Base-by-base conservation (phyloP, 1,140 invertebrate genomes). In the Akabosia matsudoensis region DNA sequence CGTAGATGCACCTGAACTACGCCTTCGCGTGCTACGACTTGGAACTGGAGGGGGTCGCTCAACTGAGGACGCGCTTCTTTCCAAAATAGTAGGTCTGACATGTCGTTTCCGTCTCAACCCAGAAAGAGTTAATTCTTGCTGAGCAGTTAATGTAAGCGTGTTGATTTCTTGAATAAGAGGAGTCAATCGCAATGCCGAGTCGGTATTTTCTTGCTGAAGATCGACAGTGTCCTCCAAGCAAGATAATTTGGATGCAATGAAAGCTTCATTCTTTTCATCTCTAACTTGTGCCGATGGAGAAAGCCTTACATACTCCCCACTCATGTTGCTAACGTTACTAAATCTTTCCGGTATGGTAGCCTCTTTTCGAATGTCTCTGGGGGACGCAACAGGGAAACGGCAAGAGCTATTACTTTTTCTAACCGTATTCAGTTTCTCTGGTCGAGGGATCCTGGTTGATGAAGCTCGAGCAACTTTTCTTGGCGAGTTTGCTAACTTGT, bases 121-220 rank as follows among this genome's bases (percentile, higher is more conserved):
- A 72, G 70, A 72, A 7, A 72, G 22, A 2, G 70, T 72, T 2
- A 72, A 22, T 33, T 79, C 78, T 31, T 74, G 4, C 30, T 64
- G 70, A 10, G 79, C 79, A 4, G 51, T 70, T 10, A 78, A 45
- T 1, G 79, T 80, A 16, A 80, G 45, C 0, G 31, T 73, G 33
- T 77, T 71, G 18, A 80, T 80, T 74, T 80, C 79, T 61, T 77
- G 28, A 71, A 80, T 78, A 1, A 80, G 33, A 33, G 79, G 79
- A 28, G 77, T 80, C 24, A 80, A 52, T 26, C 75, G 45, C 7
- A 80, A 45, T 18, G 33, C 10, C 3, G 54, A 22, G 14, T 22
- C 54, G 4, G 22, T 7, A 24, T 10, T 16, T 3, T 22, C 10
- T 10, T 56, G 4, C 24, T 56, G 54, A n/a, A 16, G 3, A 24